Percentiles rank a stretch among this genome's conserved stretches.
These are phyloP conservation scores for Isaurus tuberculatus DNA, from an alignment of 92 coral and sea anemone genomes.

Conservation along the genomic window DNA sequence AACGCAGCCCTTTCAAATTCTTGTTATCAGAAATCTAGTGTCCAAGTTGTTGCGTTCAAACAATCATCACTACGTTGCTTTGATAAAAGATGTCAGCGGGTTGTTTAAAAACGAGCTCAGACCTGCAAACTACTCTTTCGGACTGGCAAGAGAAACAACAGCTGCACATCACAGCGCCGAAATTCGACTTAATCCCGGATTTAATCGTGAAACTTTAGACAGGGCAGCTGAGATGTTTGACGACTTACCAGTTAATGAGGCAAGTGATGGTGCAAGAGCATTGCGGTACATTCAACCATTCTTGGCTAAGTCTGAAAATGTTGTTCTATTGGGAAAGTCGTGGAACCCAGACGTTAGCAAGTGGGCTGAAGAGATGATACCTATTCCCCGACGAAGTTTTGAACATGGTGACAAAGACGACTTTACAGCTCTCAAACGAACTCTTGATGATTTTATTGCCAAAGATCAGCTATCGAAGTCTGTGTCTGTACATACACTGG, in stretches of 20 bases:
- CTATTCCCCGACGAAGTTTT: no score
- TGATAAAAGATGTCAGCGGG: slow-evolving; percentile 8
- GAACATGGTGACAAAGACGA: no score
- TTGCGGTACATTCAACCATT: slow-evolving; percentile 50
- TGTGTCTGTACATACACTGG: no score
- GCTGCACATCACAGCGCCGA: slow-evolving; percentile 17
- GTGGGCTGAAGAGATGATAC: slow-evolving; percentile 33
- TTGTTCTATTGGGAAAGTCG: slow-evolving; percentile 51
- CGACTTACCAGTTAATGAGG: slow-evolving; percentile 50
- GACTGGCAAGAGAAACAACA: slow-evolving; percentile 50
- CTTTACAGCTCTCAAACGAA: no score
- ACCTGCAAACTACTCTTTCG: slow-evolving; percentile 59
- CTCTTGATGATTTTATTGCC: no score
- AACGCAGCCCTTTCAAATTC: slow-evolving; percentile 44
- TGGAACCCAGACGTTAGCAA: slow-evolving; percentile 63
- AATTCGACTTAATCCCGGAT: slow-evolving; percentile 43
- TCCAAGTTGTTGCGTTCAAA: slow-evolving; percentile 49
- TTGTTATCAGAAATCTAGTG: slow-evolving; percentile 49
- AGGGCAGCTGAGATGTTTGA: no score
- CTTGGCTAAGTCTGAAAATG: slow-evolving; percentile 20
- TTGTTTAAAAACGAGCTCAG: slow-evolving; percentile 32
- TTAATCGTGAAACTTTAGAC: slow-evolving; percentile 28
- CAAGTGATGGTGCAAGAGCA: slow-evolving; percentile 55
- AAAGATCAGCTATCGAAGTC: no score
- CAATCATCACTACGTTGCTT: slow-evolving; percentile 37